A percentile compares a stretch with the other conserved stretches of the same genome.
Evolutionary conservation across 1,140 invertebrate species (phyloP).

Genomic region (Aphelenchoides avenae): DNA sequence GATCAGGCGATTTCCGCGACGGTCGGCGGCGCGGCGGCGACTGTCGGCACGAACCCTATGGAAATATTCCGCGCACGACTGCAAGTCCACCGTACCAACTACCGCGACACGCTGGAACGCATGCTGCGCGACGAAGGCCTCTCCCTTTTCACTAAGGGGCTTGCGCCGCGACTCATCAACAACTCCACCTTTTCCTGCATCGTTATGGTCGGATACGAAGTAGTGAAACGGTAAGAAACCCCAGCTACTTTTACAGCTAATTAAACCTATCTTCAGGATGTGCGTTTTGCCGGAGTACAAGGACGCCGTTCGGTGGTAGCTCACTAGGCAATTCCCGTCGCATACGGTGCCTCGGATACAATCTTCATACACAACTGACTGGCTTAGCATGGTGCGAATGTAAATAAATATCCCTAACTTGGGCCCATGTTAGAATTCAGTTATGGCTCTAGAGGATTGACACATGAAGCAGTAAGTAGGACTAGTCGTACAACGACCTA

Average conservation of each 20-base stretch:
- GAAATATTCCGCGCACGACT: conserved; percentile 46
- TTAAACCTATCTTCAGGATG: too few relatives aligned
- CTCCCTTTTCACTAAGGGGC: conserved; percentile 16
- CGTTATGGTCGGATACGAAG: conserved; percentile 21
- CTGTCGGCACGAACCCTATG: conserved; percentile 41
- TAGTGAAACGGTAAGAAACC: conserved; percentile 18
- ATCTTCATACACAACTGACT: too few relatives aligned
- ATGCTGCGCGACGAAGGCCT: conserved; percentile 14
- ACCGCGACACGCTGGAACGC: conserved; percentile 34
- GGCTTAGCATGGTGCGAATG: too few relatives aligned
- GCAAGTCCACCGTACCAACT: conserved; percentile 43
- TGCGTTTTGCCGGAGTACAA: conserved; percentile 21
- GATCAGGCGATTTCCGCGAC: conserved; percentile 38
- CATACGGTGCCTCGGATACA: too few relatives aligned
- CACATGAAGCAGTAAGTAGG: too few relatives aligned
- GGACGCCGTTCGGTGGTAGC: conserved; percentile 16
- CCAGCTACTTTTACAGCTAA: too few relatives aligned
- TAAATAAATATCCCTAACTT: too few relatives aligned
- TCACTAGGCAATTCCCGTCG: too few relatives aligned
- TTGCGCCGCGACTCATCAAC: conserved; percentile 13
- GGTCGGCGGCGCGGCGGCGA: conserved; percentile 35
- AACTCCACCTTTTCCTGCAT: conserved; percentile 16
- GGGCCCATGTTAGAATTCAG: too few relatives aligned
- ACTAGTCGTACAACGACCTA: too few relatives aligned
- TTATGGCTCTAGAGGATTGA: too few relatives aligned